Percentiles rank a stretch among this genome's conserved stretches.
Conservation (phyloP, 1,140 invertebrate species). For the Protaetia brevitarsis region DNA sequence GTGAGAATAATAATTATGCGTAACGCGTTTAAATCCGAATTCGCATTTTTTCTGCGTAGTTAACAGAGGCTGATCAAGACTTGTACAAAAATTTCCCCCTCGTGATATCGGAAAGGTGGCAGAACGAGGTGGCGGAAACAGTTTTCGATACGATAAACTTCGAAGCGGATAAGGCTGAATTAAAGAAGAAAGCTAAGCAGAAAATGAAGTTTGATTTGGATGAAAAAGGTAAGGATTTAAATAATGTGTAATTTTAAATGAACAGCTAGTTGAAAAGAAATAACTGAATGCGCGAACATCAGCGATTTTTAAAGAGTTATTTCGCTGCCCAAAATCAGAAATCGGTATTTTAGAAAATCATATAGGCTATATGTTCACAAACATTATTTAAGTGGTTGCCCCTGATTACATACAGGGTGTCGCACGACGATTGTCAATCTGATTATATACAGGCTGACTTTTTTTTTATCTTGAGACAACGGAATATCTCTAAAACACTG, state of each 20-base stretch:
- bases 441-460: too few species aligned
- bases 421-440: too few species aligned
- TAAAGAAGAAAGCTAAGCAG: slow-evolving; percentile 91
- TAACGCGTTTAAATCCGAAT: not conserved
- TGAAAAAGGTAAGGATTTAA: slow-evolving; percentile 76
- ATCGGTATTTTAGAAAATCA: too few species aligned
- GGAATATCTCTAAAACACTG: too few species aligned
- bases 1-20: slow-evolving; percentile 48
- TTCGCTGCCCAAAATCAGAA: too few species aligned
- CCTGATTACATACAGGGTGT: too few species aligned
- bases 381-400: too few species aligned
- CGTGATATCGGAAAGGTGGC: slow-evolving; percentile 98
- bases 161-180: slow-evolving; percentile 95
- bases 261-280: not conserved
- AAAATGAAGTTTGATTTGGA: slow-evolving; percentile 92
- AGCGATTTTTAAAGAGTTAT: too few species aligned
- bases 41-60: slow-evolving; percentile 49
- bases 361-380: too few species aligned
- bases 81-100: slow-evolving; percentile 98
- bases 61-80: slow-evolving; percentile 96
- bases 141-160: slow-evolving; percentile 98
- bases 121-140: slow-evolving; percentile 97
- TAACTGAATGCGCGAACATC: too few species aligned
- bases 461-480: too few species aligned
- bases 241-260: not conserved